Base-by-base conservation (phyloP, 2,113 vertebrate genomes). In the Orcinus orca region DNA sequence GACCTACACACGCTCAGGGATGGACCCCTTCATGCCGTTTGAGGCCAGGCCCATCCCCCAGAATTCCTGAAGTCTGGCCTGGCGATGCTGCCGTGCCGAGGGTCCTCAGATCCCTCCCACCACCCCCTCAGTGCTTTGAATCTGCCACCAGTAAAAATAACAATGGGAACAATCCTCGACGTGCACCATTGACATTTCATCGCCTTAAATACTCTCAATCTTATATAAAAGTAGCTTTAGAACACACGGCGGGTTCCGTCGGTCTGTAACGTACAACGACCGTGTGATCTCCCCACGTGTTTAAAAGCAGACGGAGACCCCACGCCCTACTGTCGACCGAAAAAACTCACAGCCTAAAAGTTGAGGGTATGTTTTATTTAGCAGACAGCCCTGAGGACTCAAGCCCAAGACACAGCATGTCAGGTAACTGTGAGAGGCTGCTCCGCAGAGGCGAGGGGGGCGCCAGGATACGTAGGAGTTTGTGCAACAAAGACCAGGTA, bases 161-260 rank as follows among this genome's bases (percentile, higher is more conserved):
- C 25, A 1, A 12, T 14, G 31, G 21, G 11, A 4, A 14, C 5
- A 0, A 25, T 2, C 29, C 38, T 9, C 0, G 7, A 25, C 0
- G 1, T 0, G 1, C 26, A 73, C 53, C 4, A 17, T 3, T 2
- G 15, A 6, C 41, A 33, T 23, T 2, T 31, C 1, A 20, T n/a
- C 36, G 2, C 21, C 65, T 38, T 21, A 8, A 20, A 3, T 18
- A 7, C 15, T 23, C 55, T 65, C 58, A 10, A 4, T 23, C 18
- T 21, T 23, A 18, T 0, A 2, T 58, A 31, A 36, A 31, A 0
- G 0, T 13, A 15, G 55, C 41, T 55, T 74, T 33, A 63, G 85
- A 29, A 17, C 23, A n/a, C 5, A 2, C 14, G 67, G 36, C 77
- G 33, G 0, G 0, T 41, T 26, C 68, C 9, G 6, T 2, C 8